Evolutionary conservation across 2,888 invertebrate genomes (phyloP), one percentile per base, ranked within the genome.

Genomic region (Achlya flavicornis): DNA sequence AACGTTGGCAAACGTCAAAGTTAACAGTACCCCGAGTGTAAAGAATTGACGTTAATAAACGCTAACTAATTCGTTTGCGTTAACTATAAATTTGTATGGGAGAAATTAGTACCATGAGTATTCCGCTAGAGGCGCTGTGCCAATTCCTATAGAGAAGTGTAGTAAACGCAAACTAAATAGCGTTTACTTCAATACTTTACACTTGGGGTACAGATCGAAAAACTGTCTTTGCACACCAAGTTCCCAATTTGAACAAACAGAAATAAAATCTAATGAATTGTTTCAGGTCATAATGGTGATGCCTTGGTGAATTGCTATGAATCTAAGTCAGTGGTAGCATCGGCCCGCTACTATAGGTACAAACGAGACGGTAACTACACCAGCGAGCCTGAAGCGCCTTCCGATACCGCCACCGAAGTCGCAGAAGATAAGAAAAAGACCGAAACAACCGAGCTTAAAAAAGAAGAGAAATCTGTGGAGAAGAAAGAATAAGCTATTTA

Each of bases 231-330:
- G 26, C 26, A 2, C 26, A 26, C 33, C 5, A 33, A 4, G 33
- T 35, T 35, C 0, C 7, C 0, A 3, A 38, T 38, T 38, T 38
- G 10, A 8, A 41, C 12, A 41, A 19, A 19, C 16, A 59, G 3
- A 38, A 12, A 41, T 41, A 2, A 19, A 60, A 41, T 48, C 8
- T 7, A 41, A 60, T 43, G 4, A 43, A 60, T n/a, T n/a, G 4
- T 61, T 1, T 80, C 94, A 74, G 97, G 97, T 64, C 94, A 91
- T 65, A 89, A 92, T 57, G 95, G 95, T 26, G 95, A 95, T 79
- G 95, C 95, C 1, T 85, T 95, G 14, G 88, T 95, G 66, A 94
- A 94, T 79, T 95, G 95, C 79, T 94, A 95, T 73, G 90, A 92
- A 66, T 78, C 87, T 7, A 81, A 87, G 33, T 92, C 93, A 5